Percentiles rank a stretch among this genome's conserved stretches.
These are phyloP conservation scores for Paedocypris sp. DNA, from an alignment of 2,113 vertebrate genomes.

Conservation along the genomic window DNA sequence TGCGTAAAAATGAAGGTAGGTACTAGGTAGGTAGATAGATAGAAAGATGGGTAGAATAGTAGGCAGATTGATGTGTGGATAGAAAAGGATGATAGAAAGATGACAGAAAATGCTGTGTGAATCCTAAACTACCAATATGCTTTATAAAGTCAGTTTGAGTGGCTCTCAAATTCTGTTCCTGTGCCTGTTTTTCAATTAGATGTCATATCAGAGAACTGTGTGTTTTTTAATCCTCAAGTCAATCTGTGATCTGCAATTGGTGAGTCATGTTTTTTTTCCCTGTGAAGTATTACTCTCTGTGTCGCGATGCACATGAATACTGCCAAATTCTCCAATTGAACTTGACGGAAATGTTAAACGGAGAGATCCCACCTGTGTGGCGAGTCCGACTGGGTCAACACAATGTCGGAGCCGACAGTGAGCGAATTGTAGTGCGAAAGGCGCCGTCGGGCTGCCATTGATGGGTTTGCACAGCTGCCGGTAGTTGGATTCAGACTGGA, in stretches of 20 bases:
- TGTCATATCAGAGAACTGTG: neutral
- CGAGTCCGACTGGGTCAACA: constrained; percentile 35
- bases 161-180: no score
- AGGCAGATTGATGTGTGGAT: no score
- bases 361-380: constrained; percentile 30
- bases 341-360: constrained; percentile 5
- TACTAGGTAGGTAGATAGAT: no score
- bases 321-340: neutral
- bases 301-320: neutral
- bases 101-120: no score
- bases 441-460: constrained; percentile 16
- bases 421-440: constrained; percentile 6
- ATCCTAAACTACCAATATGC: no score
- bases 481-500: constrained; percentile 23
- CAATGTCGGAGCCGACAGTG: constrained; percentile 39
- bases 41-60: no score
- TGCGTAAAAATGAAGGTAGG: no score
- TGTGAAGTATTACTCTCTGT: constrained; percentile 34
- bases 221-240: neutral
- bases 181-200: no score
- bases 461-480: constrained; percentile 51
- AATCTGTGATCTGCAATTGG: constrained; percentile 1
- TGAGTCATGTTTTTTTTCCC: constrained; percentile 42
- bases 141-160: no score
- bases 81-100: no score